Conservation (phyloP, 2,113 vertebrate genomes). For the Cercocebus atys region DNA sequence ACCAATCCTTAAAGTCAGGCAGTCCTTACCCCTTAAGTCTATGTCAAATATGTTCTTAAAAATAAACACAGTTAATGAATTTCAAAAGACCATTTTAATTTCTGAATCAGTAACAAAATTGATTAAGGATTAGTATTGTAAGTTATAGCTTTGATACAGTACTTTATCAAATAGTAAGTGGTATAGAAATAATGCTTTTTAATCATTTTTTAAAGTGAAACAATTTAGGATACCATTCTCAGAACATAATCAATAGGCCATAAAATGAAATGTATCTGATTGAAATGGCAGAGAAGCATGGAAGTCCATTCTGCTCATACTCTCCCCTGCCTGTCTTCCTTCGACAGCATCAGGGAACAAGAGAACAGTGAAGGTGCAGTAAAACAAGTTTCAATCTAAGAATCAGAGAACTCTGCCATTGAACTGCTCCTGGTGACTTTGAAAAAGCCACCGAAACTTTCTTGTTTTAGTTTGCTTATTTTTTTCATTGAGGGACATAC, state of each 20-base stretch:
- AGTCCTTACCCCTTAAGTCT: background rate
- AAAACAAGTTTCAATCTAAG: background rate
- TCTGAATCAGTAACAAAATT: constrained; percentile 17
- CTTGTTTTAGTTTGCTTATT: background rate
- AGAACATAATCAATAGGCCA: background rate
- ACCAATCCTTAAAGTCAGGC: background rate
- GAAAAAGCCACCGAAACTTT: background rate
- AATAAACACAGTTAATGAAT: background rate
- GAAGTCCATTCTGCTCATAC: background rate
- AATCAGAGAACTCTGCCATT: background rate
- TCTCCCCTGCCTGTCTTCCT: background rate
- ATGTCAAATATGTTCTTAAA: background rate
- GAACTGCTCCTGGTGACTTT: background rate
- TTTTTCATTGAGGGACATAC: background rate
- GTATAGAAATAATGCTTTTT: background rate
- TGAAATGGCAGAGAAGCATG: background rate
- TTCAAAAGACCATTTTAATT: constrained; percentile 8
- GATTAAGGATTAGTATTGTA: background rate
- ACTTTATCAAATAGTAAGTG: background rate
- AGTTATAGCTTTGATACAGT: background rate
- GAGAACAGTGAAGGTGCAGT: fast-evolving
- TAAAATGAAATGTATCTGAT: background rate
- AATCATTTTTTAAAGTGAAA: background rate
- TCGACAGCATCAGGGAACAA: background rate
- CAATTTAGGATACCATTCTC: background rate